Conservation (phyloP, 2,888 invertebrate species). For the Dryococelus australis region DNA sequence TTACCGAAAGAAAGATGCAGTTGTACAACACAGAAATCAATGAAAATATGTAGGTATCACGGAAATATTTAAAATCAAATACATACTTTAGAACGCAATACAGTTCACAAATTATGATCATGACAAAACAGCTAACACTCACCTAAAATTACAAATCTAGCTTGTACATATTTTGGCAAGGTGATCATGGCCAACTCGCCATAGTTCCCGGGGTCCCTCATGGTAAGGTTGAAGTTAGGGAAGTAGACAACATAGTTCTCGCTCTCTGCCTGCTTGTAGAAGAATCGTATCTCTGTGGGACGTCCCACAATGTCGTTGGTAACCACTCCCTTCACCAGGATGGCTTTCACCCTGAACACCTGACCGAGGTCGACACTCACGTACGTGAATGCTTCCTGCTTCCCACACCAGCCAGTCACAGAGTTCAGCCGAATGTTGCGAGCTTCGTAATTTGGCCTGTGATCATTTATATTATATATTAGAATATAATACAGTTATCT, state of each 20-base stretch:
- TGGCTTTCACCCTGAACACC: conserved; percentile 91
- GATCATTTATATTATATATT: too few relatives aligned
- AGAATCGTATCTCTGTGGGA: conserved; percentile 95
- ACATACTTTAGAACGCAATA: too few relatives aligned
- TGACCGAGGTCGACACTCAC: conserved; percentile 94
- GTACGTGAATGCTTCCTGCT: conserved; percentile 95
- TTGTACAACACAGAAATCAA: too few relatives aligned
- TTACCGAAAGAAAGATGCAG: too few relatives aligned
- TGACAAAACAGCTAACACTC: conserved; percentile 37
- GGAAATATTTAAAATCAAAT: too few relatives aligned
- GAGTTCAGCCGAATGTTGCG: conserved; percentile 88
- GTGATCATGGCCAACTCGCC: conserved; percentile 97
- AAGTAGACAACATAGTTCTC: conserved; percentile 97
- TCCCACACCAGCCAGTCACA: conserved; percentile 96
- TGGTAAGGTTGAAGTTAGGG: conserved; percentile 94
- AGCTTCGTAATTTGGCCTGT: conserved; percentile 85
- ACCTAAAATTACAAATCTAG: conserved; percentile 87
- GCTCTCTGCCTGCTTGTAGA: conserved; percentile 92
- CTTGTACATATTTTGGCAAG: conserved; percentile 90
- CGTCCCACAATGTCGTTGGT: conserved; percentile 95
- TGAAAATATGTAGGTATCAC: too few relatives aligned
- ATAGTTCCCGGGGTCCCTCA: conserved; percentile 95
- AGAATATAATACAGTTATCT: too few relatives aligned
- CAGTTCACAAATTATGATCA: too few relatives aligned
- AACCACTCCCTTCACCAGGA: conserved; percentile 92